phyloP scores from a whole-genome alignment of 2,797 vertebrate genomes.

The Potorous gilbertii region DNA sequence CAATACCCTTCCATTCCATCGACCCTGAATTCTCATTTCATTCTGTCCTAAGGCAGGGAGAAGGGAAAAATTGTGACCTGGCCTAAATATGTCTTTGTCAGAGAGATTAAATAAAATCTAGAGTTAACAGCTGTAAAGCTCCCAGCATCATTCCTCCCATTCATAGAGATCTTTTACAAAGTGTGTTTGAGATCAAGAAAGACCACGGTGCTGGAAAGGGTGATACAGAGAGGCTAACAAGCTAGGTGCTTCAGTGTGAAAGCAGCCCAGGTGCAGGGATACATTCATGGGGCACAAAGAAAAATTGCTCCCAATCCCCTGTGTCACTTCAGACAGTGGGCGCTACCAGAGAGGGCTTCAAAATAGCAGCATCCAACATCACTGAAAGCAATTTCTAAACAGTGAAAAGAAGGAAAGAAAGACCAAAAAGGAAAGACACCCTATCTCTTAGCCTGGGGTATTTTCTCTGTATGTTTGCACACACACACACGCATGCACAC shows the following conservation, averaged over 20 bases:
- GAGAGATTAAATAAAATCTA: not conserved
- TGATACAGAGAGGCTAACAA: not conserved
- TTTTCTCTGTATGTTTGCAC: not conserved
- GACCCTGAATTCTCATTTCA: not conserved
- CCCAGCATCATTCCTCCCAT: not conserved
- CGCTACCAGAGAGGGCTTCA: not conserved
- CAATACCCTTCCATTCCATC: not conserved
- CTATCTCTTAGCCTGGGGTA: not conserved
- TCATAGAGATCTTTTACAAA: not conserved
- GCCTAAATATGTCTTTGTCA: not conserved
- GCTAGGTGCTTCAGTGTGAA: not conserved
- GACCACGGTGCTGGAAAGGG: not conserved
- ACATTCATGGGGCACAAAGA: not conserved
- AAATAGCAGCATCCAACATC: not conserved
- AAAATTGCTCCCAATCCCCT: not conserved
- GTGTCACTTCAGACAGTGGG: not conserved
- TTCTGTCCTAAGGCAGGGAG: not conserved
- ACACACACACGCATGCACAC: too few species aligned
- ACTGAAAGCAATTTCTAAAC: not conserved
- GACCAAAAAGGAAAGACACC: not conserved
- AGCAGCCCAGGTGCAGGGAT: not conserved
- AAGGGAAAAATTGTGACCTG: not conserved
- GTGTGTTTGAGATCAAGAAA: not conserved
- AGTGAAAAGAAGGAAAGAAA: not conserved
- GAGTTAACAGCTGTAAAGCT: conserved; percentile 8